Evolutionary conservation across 2,113 vertebrate genomes (phyloP), one percentile per base, ranked within the genome.

Genomic region (Guaruba guarouba): DNA sequence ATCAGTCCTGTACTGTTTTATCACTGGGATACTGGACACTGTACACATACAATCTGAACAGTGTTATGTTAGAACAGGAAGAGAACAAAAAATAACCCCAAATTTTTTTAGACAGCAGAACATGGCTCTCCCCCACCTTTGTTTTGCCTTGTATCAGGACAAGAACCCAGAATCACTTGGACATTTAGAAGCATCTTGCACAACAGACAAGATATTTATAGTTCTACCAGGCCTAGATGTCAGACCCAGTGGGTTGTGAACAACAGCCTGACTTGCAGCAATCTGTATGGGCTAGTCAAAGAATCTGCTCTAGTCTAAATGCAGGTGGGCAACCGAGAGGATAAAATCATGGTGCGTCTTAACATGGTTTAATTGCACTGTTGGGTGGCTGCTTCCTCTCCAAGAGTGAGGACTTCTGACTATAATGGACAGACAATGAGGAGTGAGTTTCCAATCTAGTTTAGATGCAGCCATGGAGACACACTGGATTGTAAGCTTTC

Each of bases 41-140:
- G 31, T 59, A 51, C 18, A 24, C 11, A 17, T 20, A 39, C 19
- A 66, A 13, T 79, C 52, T 71, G 48, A 86, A 33, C 13, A 75
- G 37, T 20, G 18, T 55, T 82, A 25, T 6, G 19, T 55, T 85
- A 90, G 20, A 93, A 51, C 5, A 57, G 55, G 17, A 61, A 48
- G 82, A 90, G 43, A 8, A 0, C 7, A 24, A 48, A 81, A 75
- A 3, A 44, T 71, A 82, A 68, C 55, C 9, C 1, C 0, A 1
- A 8, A 33, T 8, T 4, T 61, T 92, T 79, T 43, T 31, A 41
- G 67, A 41, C 15, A 61, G 37, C 25, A 83, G 49, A 74, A 28
- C 27, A 44, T 27, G 22, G 23, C 5, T 62, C 8, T 79, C 25
- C 52, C 31, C 41, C 69, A 24, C 46, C 24, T 73, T 76, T 76